Percentiles rank a stretch among this genome's conserved stretches.
Evolutionary conservation across 2,888 invertebrate genomes (phyloP).

Genomic region (Eupithecia exiguata): DNA sequence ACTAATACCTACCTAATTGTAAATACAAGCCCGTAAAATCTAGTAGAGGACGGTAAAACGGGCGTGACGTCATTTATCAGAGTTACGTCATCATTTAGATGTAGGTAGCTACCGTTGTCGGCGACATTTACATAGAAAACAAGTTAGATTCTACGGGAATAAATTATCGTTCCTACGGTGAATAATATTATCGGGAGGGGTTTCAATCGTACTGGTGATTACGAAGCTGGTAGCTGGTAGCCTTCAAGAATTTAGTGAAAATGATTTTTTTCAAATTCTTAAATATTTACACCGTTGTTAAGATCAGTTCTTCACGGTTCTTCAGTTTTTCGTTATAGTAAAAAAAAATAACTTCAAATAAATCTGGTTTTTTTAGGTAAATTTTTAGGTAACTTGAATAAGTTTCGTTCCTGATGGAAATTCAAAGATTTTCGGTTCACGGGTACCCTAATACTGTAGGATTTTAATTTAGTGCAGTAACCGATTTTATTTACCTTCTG

Average conservation of each 20-base stretch:
- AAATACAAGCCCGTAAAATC: background rate
- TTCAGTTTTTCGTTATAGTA: too few species aligned
- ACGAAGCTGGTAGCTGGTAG: background rate
- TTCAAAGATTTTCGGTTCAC: too few species aligned
- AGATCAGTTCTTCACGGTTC: too few species aligned
- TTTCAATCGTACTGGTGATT: constrained; percentile 4
- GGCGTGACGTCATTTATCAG: constrained; percentile 65
- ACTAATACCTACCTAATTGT: too few species aligned
- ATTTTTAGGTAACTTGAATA: too few species aligned
- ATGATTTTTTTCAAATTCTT: background rate
- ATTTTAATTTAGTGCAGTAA: too few species aligned
- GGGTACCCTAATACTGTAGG: too few species aligned
- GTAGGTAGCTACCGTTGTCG: constrained; percentile 50
- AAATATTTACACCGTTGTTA: background rate
- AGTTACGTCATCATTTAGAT: constrained; percentile 60
- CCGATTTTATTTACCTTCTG: too few species aligned
- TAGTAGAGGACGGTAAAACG: constrained; percentile 19
- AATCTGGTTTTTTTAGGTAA: too few species aligned
- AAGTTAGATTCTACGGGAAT: constrained; percentile 49
- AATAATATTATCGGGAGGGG: constrained; percentile 38
- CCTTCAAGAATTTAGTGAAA: background rate
- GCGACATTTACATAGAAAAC: constrained; percentile 57
- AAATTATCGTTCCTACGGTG: constrained; percentile 44
- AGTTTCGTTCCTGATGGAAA: too few species aligned
- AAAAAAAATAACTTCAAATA: too few species aligned